Conservation (phyloP, 2,888 invertebrate genomes). For the Marronus borbonicus region DNA sequence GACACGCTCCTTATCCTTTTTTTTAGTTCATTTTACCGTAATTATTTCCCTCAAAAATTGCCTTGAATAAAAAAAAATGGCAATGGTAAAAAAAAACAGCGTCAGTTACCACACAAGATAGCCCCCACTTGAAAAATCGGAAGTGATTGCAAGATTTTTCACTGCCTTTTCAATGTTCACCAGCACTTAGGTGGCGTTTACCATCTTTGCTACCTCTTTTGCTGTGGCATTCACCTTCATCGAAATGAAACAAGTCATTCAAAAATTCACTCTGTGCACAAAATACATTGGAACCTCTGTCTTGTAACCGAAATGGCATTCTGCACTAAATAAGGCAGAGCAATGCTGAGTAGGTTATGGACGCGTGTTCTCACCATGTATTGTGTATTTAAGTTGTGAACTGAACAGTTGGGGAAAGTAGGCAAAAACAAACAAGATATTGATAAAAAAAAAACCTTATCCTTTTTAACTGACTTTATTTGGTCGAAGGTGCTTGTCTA, state of each 20-base stretch:
- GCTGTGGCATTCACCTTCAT: background rate
- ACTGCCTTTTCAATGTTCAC: background rate
- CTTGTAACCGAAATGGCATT: no score
- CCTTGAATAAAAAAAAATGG: background rate
- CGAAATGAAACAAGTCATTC: no score
- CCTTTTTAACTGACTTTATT: background rate
- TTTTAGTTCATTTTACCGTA: background rate
- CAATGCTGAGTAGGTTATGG: background rate
- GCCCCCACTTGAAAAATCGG: background rate
- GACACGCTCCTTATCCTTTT: background rate
- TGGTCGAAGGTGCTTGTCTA: conserved; percentile 1
- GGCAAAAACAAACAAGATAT: no score
- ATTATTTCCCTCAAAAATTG: background rate
- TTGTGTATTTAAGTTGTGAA: background rate
- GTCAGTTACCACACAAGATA: no score
- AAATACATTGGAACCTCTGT: no score
- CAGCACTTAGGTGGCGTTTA: background rate
- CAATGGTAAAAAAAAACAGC: background rate
- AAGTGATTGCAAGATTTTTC: conserved; percentile 15
- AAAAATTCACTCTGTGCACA: background rate
- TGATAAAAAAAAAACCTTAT: background rate
- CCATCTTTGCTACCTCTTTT: background rate
- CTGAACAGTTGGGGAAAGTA: background rate
- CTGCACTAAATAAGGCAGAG: background rate
- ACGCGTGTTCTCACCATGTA: background rate